A percentile compares a stretch with the other conserved stretches of the same genome.
These are phyloP conservation scores for Enhydra lutris DNA, from an alignment of 2,113 vertebrate species.

Conservation along the genomic window DNA sequence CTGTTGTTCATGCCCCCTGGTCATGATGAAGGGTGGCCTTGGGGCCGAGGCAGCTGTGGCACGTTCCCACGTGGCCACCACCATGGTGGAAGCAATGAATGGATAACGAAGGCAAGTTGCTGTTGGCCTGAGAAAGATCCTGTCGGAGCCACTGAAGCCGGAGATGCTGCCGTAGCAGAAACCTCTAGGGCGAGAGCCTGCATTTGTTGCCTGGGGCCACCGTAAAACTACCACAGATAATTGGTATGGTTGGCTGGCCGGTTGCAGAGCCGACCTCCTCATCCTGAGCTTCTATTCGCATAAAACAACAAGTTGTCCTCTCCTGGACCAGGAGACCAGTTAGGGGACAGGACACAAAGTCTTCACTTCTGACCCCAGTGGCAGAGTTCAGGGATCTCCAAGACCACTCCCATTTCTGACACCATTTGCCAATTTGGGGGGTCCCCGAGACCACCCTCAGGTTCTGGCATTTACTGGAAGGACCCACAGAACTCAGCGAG, in stretches of 20 bases:
- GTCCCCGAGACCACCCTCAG: not conserved
- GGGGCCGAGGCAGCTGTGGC: not conserved
- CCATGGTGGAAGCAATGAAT: accelerated
- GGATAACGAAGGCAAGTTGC: not conserved
- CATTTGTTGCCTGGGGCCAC: not conserved
- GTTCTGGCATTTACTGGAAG: not conserved
- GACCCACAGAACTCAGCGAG: not conserved
- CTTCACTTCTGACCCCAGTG: not conserved
- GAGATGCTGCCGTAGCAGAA: not conserved
- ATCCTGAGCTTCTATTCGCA: not conserved
- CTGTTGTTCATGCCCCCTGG: not conserved
- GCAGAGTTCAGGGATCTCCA: not conserved
- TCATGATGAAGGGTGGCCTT: not conserved
- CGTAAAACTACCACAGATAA: not conserved
- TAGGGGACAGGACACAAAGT: not conserved
- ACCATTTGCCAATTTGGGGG: not conserved
- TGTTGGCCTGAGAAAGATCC: not conserved
- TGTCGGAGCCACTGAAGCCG: not conserved
- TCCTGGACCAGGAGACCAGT: not conserved
- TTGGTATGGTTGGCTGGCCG: too few relatives aligned
- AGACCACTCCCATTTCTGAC: not conserved
- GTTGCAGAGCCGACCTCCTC: not conserved
- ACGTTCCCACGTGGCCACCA: accelerated
- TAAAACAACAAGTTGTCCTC: not conserved
- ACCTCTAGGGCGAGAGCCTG: not conserved